A percentile compares a stretch with the other conserved stretches of the same genome.
phyloP scores from a whole-genome alignment of 2,113 vertebrate genomes.

The Ceuthmochares aereus region DNA sequence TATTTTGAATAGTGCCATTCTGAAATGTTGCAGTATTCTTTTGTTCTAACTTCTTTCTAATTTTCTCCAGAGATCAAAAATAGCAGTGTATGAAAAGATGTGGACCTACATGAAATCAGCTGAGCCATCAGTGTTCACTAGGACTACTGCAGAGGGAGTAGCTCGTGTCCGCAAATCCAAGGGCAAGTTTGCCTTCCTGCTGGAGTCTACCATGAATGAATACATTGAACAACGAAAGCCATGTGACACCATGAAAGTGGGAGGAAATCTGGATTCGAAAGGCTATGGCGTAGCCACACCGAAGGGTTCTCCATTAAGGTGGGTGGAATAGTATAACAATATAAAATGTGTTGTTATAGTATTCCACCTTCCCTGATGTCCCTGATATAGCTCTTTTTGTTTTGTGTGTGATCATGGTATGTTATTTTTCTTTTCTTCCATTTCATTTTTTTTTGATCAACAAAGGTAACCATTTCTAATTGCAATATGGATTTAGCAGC shows the following conservation, averaged over 20 bases:
- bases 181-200: conserved; percentile 98
- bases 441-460: conserved; percentile 76
- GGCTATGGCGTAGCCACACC: conserved; percentile 98
- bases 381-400: conserved; percentile 83
- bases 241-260: conserved; percentile 99
- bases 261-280: conserved; percentile 99
- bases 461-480: conserved; percentile 79
- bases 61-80: conserved; percentile 96
- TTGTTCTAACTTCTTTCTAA: conserved; percentile 73
- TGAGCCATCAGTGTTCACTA: conserved; percentile 96
- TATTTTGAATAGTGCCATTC: not conserved
- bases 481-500: conserved; percentile 56
- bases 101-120: conserved; percentile 99
- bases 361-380: conserved; percentile 99
- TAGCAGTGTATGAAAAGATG: conserved; percentile 99
- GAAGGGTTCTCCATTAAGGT: conserved; percentile 99
- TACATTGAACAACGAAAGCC: conserved; percentile 99
- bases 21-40: conserved; percentile 14
- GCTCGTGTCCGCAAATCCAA: conserved; percentile 98
- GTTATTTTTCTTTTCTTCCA: conserved; percentile 82
- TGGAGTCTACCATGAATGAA: conserved; percentile 99
- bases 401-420: conserved; percentile 85
- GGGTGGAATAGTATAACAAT: conserved; percentile 99
- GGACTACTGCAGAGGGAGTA: conserved; percentile 96
- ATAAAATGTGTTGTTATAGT: conserved; percentile 96